These are phyloP conservation scores for Drosophila pandora DNA, from an alignment of 1,140 invertebrate species.

Conservation along the genomic window DNA sequence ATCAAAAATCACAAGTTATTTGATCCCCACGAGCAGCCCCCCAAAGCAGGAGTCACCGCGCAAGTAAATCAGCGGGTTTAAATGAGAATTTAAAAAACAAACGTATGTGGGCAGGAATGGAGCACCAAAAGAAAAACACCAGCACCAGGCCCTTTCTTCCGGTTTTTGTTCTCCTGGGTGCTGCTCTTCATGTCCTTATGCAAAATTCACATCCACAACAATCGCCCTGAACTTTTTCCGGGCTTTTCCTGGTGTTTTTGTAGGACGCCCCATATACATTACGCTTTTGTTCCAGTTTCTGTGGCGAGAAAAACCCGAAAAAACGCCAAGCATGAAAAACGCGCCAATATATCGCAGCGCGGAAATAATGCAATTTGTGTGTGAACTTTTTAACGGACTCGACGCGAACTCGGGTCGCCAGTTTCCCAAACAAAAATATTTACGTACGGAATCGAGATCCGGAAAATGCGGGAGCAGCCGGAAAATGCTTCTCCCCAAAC, in stretches of 20 bases:
- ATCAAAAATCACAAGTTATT: constrained; percentile 45
- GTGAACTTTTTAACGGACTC: constrained; percentile 78
- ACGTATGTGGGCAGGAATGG: constrained; percentile 6
- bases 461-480: constrained; percentile 1
- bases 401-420: constrained; percentile 34
- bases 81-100: constrained; percentile 55
- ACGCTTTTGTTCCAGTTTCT: constrained; percentile 49
- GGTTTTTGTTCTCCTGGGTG: constrained; percentile 40
- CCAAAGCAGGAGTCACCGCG: not conserved
- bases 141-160: constrained; percentile 25
- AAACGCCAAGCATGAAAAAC: constrained; percentile 51
- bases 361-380: constrained; percentile 80
- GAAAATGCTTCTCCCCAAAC: constrained; percentile 31
- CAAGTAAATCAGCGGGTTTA: constrained; percentile 38
- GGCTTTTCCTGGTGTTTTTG: not conserved
- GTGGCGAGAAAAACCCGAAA: constrained; percentile 14
- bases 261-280: constrained; percentile 35
- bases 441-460: constrained; percentile 53
- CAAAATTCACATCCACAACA: constrained; percentile 65
- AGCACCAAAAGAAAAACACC: not conserved
- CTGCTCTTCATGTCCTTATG: constrained; percentile 61
- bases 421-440: constrained; percentile 72
- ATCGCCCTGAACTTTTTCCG: constrained; percentile 61
- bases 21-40: constrained; percentile 12
- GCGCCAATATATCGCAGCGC: constrained; percentile 74